Evolutionary conservation across 2,797 vertebrate species (phyloP).

Genomic region (Liparis tanakae): DNA sequence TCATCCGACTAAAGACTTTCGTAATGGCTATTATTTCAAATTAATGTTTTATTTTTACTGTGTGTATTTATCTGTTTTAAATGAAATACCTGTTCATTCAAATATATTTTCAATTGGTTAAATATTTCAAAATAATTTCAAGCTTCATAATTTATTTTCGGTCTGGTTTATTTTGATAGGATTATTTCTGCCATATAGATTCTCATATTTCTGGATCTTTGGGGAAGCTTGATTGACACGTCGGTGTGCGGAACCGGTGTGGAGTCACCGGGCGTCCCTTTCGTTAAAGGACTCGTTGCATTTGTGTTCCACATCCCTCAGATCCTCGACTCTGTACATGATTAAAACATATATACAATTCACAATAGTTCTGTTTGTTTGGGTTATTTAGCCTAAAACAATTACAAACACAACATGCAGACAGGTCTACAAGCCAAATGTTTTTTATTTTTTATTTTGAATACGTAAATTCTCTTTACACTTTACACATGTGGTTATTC

Average conservation of each 20-base stretch:
- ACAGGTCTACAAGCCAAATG: no score
- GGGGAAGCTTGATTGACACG: conserved; percentile 35
- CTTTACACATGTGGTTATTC: neutral
- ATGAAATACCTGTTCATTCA: conserved; percentile 36
- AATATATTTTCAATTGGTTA: neutral
- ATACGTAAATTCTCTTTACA: neutral
- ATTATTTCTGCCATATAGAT: conserved; percentile 18
- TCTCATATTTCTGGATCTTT: conserved; percentile 15
- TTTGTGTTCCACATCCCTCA: conserved; percentile 13
- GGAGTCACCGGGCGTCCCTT: conserved; percentile 37
- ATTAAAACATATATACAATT: neutral
- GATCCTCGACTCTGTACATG: neutral
- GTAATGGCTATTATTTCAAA: neutral
- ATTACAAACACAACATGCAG: neutral
- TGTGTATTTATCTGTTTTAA: conserved; percentile 49
- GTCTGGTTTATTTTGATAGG: conserved; percentile 24
- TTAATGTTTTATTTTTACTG: conserved; percentile 6
- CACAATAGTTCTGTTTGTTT: neutral
- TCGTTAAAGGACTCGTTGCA: conserved; percentile 5
- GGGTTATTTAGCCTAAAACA: neutral
- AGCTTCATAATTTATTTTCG: neutral
- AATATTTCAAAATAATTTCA: neutral
- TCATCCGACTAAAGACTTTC: conserved; percentile 13
- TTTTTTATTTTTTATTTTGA: neutral
- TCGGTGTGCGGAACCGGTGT: conserved; percentile 23